Conservation (phyloP, 2,797 vertebrate species). For the Capromys pilorides region DNA sequence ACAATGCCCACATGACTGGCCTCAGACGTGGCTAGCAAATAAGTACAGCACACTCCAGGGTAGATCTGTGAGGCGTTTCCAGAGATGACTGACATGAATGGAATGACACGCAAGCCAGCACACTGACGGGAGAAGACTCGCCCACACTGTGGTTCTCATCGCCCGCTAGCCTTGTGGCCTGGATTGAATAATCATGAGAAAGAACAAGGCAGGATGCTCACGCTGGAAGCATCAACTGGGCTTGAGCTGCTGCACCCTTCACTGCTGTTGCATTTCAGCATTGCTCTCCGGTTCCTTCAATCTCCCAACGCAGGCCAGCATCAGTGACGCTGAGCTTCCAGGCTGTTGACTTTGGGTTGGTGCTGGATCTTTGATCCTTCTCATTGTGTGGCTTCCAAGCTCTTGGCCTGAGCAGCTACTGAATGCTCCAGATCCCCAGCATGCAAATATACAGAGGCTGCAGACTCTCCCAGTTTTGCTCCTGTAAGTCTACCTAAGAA, state of each 20-base stretch:
- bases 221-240: background rate
- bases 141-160: background rate
- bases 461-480: background rate
- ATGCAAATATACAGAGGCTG: background rate
- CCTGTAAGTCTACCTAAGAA: background rate
- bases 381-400: background rate
- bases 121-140: background rate
- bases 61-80: background rate
- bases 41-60: background rate
- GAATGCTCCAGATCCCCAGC: background rate
- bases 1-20: background rate
- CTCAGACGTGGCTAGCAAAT: background rate
- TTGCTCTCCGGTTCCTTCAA: background rate
- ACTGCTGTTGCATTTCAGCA: background rate
- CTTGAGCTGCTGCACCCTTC: background rate
- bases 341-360: background rate
- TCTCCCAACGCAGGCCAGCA: background rate
- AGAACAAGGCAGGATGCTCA: background rate
- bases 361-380: background rate
- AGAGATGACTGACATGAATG: background rate
- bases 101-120: background rate
- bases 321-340: background rate
- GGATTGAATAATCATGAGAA: background rate
- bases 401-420: background rate
- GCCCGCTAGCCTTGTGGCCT: background rate